Evolutionary conservation across 2,797 vertebrate species (phyloP), one percentile per base, ranked within the genome.

Genomic region (Phrynocephalus guinanensis): DNA sequence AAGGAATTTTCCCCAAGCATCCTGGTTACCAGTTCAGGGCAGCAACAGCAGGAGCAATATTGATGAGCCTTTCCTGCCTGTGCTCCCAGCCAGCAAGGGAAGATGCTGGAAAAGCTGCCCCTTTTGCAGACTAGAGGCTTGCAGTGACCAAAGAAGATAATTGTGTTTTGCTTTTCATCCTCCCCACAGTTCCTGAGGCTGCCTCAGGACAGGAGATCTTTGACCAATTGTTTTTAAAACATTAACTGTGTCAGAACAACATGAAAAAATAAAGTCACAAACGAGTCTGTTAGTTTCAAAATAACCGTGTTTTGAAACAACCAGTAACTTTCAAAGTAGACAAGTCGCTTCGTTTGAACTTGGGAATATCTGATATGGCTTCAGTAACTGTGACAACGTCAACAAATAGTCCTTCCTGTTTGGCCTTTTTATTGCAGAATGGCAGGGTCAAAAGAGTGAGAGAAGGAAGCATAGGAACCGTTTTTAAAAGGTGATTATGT

Each of bases 21-120:
- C 0, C 16, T 81, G 89, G 86, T 94, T 92, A 90, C 89, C 82
- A 81, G 86, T 82, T 79, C 11, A 44, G 86, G 33, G 68, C 79
- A 68, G 79, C 75, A 7, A 38, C 66, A 71, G 84, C 0, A 44
- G 44, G 11, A 85, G 26, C 30, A 83, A 18, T 87, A 76, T 79
- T 91, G 70, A 75, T 86, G 3, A 84, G 3, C 77, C 79, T 52
- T 93, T 84, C 70, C 83, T 86, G 82, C 1, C 0, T 50, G 79
- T 13, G 9, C 83, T 0, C 0, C 68, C 1, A 85, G 86, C 9
- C 56, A 68, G 70, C 0, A 0, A 82, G 44, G 70, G 15, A 38
- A 48, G 75, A 87, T 33, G 67, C 52, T 1, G 88, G 0, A 0
- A 70, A 50, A 75, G 89, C 91, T 63, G 80, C 90, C 82, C 86